A percentile compares a stretch with the other conserved stretches of the same genome.
phyloP scores from a whole-genome alignment of 2,113 vertebrate species.

The Psettodes erumei region DNA sequence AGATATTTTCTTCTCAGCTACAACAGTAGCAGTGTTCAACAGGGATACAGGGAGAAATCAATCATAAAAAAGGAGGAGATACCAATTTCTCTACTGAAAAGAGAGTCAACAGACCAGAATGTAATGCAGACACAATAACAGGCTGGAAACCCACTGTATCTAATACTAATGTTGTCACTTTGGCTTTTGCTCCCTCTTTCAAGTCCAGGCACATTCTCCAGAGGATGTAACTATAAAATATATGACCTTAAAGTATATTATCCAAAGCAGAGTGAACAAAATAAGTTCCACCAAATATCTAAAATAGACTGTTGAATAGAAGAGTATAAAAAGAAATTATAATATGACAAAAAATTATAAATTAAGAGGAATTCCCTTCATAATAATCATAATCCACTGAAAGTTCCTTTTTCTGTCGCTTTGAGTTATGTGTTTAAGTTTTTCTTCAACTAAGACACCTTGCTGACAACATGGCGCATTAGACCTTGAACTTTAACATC shows the following conservation, averaged over 20 bases:
- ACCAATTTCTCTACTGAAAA: conserved; percentile 15
- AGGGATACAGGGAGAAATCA: conserved; percentile 31
- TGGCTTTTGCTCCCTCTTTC: not conserved
- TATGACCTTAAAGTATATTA: not conserved
- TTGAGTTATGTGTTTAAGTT: not conserved
- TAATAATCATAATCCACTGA: not conserved
- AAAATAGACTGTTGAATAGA: not conserved
- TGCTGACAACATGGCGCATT: conserved; percentile 44
- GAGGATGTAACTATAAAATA: not conserved
- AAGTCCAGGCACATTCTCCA: not conserved
- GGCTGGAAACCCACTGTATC: conserved; percentile 1
- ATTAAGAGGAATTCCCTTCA: not conserved
- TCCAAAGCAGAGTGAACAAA: no score
- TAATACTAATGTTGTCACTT: not conserved
- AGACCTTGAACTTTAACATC: conserved; percentile 31
- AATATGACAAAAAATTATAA: no score
- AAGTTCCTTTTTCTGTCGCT: not conserved
- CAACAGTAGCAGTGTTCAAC: conserved; percentile 7
- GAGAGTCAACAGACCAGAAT: conserved; percentile 14
- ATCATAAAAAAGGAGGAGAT: conserved; percentile 33
- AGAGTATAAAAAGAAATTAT: not conserved
- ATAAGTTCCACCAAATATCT: no score
- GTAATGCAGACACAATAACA: conserved; percentile 10
- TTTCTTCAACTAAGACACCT: conserved; percentile 22
- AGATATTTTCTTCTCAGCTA: conserved; percentile 9